A percentile compares a stretch with the other conserved stretches of the same genome.
Conservation (phyloP, 2,888 invertebrate genomes). For the Conchocele bisecta region DNA sequence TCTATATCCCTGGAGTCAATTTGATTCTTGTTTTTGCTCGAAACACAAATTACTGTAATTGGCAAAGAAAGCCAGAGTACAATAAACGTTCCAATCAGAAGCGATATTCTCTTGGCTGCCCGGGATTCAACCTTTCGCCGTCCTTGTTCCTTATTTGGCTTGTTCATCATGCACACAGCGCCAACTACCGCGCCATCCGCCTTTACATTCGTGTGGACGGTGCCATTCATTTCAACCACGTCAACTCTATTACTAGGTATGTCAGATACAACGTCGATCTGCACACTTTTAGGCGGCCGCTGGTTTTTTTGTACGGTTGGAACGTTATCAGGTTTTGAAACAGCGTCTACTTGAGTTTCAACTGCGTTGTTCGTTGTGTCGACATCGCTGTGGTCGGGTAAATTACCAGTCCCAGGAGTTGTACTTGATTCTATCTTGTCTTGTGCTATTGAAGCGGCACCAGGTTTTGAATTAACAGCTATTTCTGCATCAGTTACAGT, state of each 20-base stretch:
- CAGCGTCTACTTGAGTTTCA: no score
- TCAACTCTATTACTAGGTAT: constrained; percentile 40
- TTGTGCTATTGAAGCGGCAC: no score
- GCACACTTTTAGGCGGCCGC: no score
- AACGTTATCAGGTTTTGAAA: no score
- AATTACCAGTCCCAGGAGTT: no score
- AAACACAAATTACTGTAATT: constrained; percentile 31
- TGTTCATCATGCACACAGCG: constrained; percentile 72
- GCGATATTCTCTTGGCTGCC: constrained; percentile 70
- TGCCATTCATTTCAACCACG: constrained; percentile 69
- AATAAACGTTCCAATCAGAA: constrained; percentile 53
- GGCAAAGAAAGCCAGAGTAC: constrained; percentile 59
- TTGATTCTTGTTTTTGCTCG: constrained; percentile 31
- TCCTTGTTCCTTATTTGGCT: constrained; percentile 67
- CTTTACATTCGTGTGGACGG: constrained; percentile 47
- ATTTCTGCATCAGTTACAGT: no score
- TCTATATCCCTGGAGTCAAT: constrained; percentile 29
- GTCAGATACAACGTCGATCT: no score
- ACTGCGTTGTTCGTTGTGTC: no score
- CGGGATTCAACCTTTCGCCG: constrained; percentile 69
- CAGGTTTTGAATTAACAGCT: no score
- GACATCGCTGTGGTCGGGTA: no score
- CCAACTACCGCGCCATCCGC: constrained; percentile 63
- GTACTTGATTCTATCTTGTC: no score
- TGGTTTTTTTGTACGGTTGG: no score